A percentile compares a stretch with the other conserved stretches of the same genome.
phyloP scores from a whole-genome alignment of 2,797 vertebrate species.

The Schizopygopsis malacanthus region DNA sequence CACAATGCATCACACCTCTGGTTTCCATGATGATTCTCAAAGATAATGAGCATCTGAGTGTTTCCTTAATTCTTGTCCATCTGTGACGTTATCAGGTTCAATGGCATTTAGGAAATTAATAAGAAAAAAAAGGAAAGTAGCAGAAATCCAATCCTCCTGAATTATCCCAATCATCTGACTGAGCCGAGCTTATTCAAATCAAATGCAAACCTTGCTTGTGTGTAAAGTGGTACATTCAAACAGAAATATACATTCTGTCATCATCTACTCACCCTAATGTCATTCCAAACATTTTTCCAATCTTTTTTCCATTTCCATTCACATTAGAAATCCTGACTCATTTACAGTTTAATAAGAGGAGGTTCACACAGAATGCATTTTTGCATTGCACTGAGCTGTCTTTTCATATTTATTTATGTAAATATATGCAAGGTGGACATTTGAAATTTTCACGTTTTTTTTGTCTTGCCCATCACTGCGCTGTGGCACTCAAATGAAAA shows the following conservation, averaged over 20 bases:
- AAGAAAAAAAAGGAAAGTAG: neutral
- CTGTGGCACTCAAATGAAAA: no score
- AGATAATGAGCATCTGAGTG: constrained; percentile 4
- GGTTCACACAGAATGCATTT: no score
- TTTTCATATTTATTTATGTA: no score
- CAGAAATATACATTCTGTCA: no score
- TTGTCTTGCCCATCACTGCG: no score
- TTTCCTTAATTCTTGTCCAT: neutral
- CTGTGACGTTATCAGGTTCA: neutral
- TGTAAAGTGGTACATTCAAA: no score
- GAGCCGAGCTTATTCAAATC: neutral
- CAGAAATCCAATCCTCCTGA: neutral
- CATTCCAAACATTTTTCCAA: neutral
- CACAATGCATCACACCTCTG: neutral
- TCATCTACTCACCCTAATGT: no score
- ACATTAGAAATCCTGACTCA: no score
- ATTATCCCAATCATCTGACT: neutral
- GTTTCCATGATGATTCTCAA: neutral
- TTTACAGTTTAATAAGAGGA: no score
- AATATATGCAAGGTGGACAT: no score
- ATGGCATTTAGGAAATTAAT: neutral
- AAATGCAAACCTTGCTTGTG: neutral
- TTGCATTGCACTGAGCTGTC: no score
- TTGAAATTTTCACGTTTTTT: no score
- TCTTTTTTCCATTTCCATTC: neutral